phyloP scores from a whole-genome alignment of 2,888 invertebrate species.

The Drosophila meridiana region DNA sequence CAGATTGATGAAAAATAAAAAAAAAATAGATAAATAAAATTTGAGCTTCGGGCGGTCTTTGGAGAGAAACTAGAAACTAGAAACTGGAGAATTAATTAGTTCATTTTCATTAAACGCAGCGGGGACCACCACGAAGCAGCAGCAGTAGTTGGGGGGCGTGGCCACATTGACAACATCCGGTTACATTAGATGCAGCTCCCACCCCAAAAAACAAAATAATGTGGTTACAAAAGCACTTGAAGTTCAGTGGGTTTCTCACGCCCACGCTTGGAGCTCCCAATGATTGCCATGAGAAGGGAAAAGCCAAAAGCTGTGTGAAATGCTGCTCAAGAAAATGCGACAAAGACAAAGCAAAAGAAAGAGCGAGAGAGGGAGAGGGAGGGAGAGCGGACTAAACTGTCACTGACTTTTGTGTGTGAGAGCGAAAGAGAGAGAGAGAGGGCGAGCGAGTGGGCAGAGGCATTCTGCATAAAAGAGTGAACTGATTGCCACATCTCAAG shows the following conservation, averaged over 20 bases:
- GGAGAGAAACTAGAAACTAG: slow-evolving; percentile 1
- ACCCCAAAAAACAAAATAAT: slow-evolving; percentile 29
- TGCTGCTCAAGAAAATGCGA: slow-evolving; percentile 27
- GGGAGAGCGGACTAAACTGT: slow-evolving; percentile 30
- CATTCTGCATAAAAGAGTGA: slow-evolving; percentile 58
- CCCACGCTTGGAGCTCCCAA: slow-evolving; percentile 58
- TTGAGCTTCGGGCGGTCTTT: slow-evolving; percentile 54
- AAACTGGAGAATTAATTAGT: slow-evolving; percentile 40
- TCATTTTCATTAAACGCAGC: slow-evolving; percentile 23
- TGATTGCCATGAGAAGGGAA: slow-evolving; percentile 68
- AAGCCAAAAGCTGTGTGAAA: slow-evolving; percentile 70
- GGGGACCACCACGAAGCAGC: slow-evolving; percentile 41
- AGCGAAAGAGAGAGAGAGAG: background rate
- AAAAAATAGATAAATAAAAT: slow-evolving; percentile 4
- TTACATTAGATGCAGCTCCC: slow-evolving; percentile 49
- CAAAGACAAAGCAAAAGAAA: slow-evolving; percentile 32
- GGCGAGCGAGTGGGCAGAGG: background rate
- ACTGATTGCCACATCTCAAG: slow-evolving; percentile 59
- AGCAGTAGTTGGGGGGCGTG: background rate
- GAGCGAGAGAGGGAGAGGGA: background rate
- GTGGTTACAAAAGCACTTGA: slow-evolving; percentile 62
- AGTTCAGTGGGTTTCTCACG: slow-evolving; percentile 74
- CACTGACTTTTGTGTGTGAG: slow-evolving; percentile 25
- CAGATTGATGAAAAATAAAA: slow-evolving; percentile 16
- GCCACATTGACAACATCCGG: slow-evolving; percentile 67